phyloP scores from a whole-genome alignment of 2,888 invertebrate genomes.

The Netelia fuscicornis region DNA sequence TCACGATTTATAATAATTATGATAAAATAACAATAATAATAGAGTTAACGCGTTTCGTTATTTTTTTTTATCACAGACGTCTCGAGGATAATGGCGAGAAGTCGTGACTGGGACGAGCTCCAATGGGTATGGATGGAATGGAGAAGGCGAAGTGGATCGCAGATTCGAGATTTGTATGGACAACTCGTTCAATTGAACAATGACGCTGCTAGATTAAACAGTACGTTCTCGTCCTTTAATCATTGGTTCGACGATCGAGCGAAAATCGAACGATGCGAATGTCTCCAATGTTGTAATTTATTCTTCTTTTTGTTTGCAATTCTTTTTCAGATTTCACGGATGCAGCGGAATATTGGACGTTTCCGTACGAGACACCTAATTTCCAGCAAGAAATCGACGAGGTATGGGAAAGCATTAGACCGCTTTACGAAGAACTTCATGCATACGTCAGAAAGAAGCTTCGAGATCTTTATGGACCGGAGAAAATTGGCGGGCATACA shows the following conservation, averaged over 20 bases:
- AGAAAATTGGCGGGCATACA: slow-evolving; percentile 91
- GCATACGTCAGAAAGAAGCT: slow-evolving; percentile 95
- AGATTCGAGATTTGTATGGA: slow-evolving; percentile 92
- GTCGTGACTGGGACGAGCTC: slow-evolving; percentile 95
- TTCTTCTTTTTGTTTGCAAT: not conserved
- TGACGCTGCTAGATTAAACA: slow-evolving; percentile 92
- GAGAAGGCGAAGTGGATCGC: slow-evolving; percentile 93
- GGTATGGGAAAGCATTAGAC: slow-evolving; percentile 93
- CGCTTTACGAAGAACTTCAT: slow-evolving; percentile 94
- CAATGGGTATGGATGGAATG: slow-evolving; percentile 96
- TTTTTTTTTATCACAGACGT: slow-evolving; percentile 83
- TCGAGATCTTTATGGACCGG: slow-evolving; percentile 93
- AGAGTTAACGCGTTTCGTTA: slow-evolving; percentile 3
- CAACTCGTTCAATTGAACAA: slow-evolving; percentile 93
- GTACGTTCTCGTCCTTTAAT: slow-evolving; percentile 86
- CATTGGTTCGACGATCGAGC: too few species aligned
- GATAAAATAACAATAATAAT: not conserved
- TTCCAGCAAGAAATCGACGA: slow-evolving; percentile 92
- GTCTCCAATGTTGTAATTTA: not conserved
- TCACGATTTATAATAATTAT: slow-evolving; percentile 17
- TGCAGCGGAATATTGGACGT: slow-evolving; percentile 95
- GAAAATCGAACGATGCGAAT: too few species aligned
- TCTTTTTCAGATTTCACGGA: slow-evolving; percentile 92
- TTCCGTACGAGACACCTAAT: slow-evolving; percentile 92
- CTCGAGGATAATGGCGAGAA: slow-evolving; percentile 90